These are phyloP conservation scores for Neogobius melanostomus DNA, from an alignment of 2,113 vertebrate species.

Conservation along the genomic window DNA sequence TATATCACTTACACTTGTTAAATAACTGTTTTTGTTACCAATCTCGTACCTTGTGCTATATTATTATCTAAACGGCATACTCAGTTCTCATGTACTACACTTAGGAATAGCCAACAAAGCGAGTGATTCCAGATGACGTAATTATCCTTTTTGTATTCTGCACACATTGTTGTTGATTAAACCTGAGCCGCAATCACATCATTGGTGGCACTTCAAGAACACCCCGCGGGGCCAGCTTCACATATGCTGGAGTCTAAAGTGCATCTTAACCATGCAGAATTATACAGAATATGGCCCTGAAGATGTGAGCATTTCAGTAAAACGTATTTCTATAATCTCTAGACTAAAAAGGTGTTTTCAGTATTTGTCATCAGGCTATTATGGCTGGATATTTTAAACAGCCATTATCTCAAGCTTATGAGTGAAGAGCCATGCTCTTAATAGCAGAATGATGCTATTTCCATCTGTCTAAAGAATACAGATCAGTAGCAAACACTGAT, in stretches of 20 bases:
- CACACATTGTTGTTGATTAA: constrained; percentile 2
- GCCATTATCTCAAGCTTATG: too few relatives aligned
- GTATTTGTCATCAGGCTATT: not conserved
- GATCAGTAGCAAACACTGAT: too few relatives aligned
- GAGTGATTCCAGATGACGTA: not conserved
- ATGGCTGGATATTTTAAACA: not conserved
- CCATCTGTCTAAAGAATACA: too few relatives aligned
- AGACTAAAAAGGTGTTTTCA: too few relatives aligned
- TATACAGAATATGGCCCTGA: too few relatives aligned
- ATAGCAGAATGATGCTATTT: too few relatives aligned
- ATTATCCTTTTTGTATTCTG: not conserved
- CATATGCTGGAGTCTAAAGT: not conserved
- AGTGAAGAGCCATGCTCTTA: too few relatives aligned
- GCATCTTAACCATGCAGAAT: constrained; percentile 27
- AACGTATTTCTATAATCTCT: not conserved
- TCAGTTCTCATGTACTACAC: too few relatives aligned
- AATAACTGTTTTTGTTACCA: too few relatives aligned
- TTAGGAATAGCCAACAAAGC: not conserved
- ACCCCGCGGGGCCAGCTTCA: constrained; percentile 7
- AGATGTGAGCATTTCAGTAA: not conserved
- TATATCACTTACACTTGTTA: too few relatives aligned
- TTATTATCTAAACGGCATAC: too few relatives aligned
- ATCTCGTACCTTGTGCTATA: too few relatives aligned
- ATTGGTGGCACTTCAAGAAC: constrained; percentile 13
- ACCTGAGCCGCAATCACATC: not conserved